These are phyloP conservation scores for Polia nebulosa DNA, from an alignment of 2,888 invertebrate species.

Conservation along the genomic window DNA sequence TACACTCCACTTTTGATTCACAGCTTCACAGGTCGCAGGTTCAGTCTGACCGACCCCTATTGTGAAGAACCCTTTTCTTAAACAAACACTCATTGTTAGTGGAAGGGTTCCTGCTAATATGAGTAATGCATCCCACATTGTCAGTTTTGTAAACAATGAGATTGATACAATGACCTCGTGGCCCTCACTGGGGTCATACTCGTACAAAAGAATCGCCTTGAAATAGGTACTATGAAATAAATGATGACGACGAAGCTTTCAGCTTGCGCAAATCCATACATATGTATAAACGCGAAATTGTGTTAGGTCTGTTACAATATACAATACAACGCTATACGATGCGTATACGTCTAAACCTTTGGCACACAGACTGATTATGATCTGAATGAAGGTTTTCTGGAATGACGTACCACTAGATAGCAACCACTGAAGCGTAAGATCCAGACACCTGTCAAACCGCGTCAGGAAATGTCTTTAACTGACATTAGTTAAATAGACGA, in stretches of 20 bases:
- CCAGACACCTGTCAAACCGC: too few relatives aligned
- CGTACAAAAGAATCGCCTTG: neutral
- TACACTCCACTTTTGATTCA: constrained; percentile 11
- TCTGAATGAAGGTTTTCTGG: too few relatives aligned
- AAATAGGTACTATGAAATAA: too few relatives aligned
- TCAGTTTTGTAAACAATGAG: constrained; percentile 48
- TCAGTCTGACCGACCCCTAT: constrained; percentile 9
- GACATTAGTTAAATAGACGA: too few relatives aligned
- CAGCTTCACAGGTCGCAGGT: neutral
- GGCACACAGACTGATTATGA: too few relatives aligned
- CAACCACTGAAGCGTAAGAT: too few relatives aligned
- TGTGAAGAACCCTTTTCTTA: constrained; percentile 51
- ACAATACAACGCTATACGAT: too few relatives aligned
- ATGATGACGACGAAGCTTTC: neutral
- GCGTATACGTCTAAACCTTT: too few relatives aligned
- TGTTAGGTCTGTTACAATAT: too few relatives aligned
- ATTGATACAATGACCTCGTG: constrained; percentile 43
- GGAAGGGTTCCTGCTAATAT: constrained; percentile 57
- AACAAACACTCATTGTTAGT: constrained; percentile 44
- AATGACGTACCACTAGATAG: too few relatives aligned
- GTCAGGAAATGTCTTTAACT: too few relatives aligned
- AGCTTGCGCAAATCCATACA: neutral
- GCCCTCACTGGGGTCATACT: neutral
- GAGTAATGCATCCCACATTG: constrained; percentile 45
- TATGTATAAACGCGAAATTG: too few relatives aligned